Percentiles rank a stretch among this genome's conserved stretches.
These are phyloP conservation scores for Corythoichthys intestinalis DNA, from an alignment of 2,113 vertebrate species.

Conservation along the genomic window DNA sequence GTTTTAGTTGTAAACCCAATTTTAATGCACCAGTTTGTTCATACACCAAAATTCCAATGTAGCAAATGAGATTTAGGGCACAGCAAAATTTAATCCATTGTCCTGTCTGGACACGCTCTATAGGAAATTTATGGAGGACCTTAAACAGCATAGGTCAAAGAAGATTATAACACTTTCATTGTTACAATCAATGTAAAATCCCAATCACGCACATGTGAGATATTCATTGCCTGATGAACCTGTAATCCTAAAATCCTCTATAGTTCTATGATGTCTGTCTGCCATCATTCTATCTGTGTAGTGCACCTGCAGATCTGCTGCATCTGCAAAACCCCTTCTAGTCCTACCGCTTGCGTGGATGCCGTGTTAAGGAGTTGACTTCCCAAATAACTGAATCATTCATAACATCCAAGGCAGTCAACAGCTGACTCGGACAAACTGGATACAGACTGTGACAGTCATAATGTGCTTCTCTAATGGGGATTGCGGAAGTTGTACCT, in stretches of 20 bases:
- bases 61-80: neutral
- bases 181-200: slow-evolving; percentile 24
- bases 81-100: neutral
- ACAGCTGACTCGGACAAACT: slow-evolving; percentile 27
- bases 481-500: slow-evolving; percentile 2
- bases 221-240: slow-evolving; percentile 31
- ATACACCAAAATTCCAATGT: neutral
- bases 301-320: slow-evolving; percentile 36
- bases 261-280: neutral
- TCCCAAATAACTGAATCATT: slow-evolving; percentile 51
- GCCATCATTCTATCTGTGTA: neutral
- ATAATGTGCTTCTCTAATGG: slow-evolving; percentile 22
- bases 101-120: neutral
- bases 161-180: slow-evolving; percentile 16
- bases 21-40: neutral
- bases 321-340: slow-evolving; percentile 32
- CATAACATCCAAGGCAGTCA: slow-evolving; percentile 38
- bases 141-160: neutral
- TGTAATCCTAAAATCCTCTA: slow-evolving; percentile 33
- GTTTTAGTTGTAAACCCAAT: neutral
- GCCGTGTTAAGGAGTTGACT: slow-evolving; percentile 35
- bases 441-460: slow-evolving; percentile 20
- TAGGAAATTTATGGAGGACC: neutral
- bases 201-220: slow-evolving; percentile 10
- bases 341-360: slow-evolving; percentile 28